Conservation (phyloP, 2,797 vertebrate genomes). For the Benthosema pterotum region DNA sequence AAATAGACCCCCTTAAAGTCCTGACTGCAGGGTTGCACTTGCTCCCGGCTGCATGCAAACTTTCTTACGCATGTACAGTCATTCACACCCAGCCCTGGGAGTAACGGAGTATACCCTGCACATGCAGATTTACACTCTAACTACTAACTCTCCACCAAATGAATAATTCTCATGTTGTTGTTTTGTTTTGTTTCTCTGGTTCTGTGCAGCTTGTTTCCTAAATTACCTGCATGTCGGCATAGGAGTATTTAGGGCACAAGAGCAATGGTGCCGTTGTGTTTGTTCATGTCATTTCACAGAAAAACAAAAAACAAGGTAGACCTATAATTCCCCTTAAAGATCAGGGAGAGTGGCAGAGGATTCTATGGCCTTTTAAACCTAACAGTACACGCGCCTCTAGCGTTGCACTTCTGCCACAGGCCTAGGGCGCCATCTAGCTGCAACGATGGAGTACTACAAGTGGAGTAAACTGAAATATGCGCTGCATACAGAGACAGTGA, state of each 20-base stretch:
- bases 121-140: constrained; percentile 58
- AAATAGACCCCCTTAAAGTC: constrained; percentile 76
- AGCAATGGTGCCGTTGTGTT: neutral
- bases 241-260: neutral
- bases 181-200: constrained; percentile 13
- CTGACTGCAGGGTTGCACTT: constrained; percentile 66
- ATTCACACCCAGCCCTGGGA: constrained; percentile 58
- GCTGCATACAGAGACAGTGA: no score
- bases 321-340: constrained; percentile 16
- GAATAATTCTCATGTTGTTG: neutral
- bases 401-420: constrained; percentile 1
- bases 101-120: constrained; percentile 43
- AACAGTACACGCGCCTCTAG: neutral
- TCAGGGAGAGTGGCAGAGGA: constrained; percentile 4
- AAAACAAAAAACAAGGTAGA: neutral
- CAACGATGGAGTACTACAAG: constrained; percentile 6
- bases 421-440: constrained; percentile 49
- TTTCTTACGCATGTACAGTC: constrained; percentile 68
- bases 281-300: neutral
- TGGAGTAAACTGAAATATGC: no score
- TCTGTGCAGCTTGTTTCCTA: no score
- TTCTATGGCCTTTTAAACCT: neutral
- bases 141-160: constrained; percentile 2
- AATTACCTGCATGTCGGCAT: no score
- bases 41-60: constrained; percentile 59